Evolutionary conservation across 2,888 invertebrate genomes (phyloP).

Genomic region (Lasioglossum figueresi): DNA sequence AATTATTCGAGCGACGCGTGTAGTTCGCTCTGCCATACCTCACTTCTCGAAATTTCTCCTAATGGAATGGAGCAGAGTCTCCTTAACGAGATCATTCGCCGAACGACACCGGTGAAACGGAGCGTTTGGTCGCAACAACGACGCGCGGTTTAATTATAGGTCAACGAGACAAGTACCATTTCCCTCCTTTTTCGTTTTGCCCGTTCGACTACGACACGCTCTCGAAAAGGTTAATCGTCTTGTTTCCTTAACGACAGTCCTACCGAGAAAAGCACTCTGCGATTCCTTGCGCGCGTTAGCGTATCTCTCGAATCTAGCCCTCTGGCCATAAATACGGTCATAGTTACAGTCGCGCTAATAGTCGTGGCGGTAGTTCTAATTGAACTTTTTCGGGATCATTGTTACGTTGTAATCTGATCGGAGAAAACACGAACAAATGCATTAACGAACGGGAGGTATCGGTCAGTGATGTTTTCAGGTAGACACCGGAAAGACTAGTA

Average conservation of each 20-base stretch:
- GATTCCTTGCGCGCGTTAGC: constrained; percentile 51
- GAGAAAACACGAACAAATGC: neutral
- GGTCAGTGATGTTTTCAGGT: neutral
- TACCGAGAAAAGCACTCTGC: constrained; percentile 19
- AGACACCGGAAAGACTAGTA: constrained; percentile 43
- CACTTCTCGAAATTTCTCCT: neutral
- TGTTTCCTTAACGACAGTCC: constrained; percentile 43
- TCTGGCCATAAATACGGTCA: neutral
- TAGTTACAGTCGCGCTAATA: neutral
- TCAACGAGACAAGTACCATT: constrained; percentile 35
- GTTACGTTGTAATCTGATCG: neutral
- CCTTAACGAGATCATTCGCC: constrained; percentile 18
- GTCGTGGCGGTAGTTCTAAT: neutral
- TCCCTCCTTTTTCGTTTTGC: constrained; percentile 42
- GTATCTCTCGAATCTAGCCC: constrained; percentile 54
- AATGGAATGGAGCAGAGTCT: neutral
- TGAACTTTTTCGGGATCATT: neutral
- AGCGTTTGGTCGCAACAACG: constrained; percentile 4
- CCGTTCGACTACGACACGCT: constrained; percentile 16
- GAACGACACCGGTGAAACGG: constrained; percentile 12
- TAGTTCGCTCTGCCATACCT: neutral
- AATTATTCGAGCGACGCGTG: neutral
- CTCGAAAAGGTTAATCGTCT: constrained; percentile 57
- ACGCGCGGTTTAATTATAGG: constrained; percentile 41
- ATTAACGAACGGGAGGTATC: neutral